Percentiles rank a stretch among this genome's conserved stretches.
Conservation (phyloP, 2,888 invertebrate genomes). For the Meloe dianella region DNA sequence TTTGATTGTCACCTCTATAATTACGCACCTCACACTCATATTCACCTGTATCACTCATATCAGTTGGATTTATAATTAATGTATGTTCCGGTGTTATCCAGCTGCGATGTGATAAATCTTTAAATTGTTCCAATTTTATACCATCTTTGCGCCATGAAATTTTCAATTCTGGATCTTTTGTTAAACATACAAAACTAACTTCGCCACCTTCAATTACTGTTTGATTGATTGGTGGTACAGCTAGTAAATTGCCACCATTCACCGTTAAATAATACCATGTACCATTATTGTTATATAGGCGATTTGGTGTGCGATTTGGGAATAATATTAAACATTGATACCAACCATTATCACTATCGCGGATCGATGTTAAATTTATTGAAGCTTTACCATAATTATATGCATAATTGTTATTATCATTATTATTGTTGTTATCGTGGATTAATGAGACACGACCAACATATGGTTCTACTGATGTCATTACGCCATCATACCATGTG, state of each 20-base stretch:
- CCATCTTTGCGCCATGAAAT: slow-evolving; percentile 74
- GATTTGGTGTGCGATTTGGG: slow-evolving; percentile 85
- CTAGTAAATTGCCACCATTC: slow-evolving; percentile 86
- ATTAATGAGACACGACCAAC: slow-evolving; percentile 75
- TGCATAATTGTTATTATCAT: neutral
- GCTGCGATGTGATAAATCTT: slow-evolving; percentile 69
- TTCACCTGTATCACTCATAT: slow-evolving; percentile 84
- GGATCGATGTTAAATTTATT: slow-evolving; percentile 84
- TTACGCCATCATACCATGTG: slow-evolving; percentile 79
- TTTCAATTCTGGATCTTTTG: slow-evolving; percentile 71
- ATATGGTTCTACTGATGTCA: slow-evolving; percentile 72
- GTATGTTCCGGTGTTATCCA: slow-evolving; percentile 77
- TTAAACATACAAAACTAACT: slow-evolving; percentile 81
- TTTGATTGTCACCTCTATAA: slow-evolving; percentile 75
- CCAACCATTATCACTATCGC: slow-evolving; percentile 89
- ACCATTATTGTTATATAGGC: slow-evolving; percentile 75
- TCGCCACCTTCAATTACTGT: slow-evolving; percentile 85
- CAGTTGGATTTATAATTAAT: slow-evolving; percentile 76
- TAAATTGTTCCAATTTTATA: slow-evolving; percentile 64
- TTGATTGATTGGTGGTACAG: slow-evolving; percentile 85
- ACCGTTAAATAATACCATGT: slow-evolving; percentile 89
- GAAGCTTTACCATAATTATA: slow-evolving; percentile 70
- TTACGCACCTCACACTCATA: slow-evolving; percentile 86
- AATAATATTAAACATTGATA: slow-evolving; percentile 90
- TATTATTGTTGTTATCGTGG: slow-evolving; percentile 55